A percentile compares a stretch with the other conserved stretches of the same genome.
Conservation (phyloP, 53 echinoderm and acorn worm genomes). For the Hippasteria phrygiana region DNA sequence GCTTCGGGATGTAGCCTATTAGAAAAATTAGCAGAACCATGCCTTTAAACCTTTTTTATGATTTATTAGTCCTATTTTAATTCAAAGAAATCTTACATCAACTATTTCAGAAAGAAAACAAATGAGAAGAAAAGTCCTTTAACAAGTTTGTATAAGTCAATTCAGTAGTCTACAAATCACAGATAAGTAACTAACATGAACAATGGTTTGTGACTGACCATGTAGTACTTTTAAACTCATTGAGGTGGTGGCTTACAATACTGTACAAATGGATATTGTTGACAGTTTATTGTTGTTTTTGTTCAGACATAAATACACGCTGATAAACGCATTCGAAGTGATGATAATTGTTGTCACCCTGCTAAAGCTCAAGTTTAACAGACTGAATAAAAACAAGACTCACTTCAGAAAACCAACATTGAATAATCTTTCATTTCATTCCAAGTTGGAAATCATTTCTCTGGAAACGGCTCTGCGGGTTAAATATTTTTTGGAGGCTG, state of each 20-base stretch:
- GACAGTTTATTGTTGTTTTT: slow-evolving; percentile 60
- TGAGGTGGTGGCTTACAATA: slow-evolving; percentile 40
- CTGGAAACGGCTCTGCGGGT: too few relatives aligned
- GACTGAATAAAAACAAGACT: slow-evolving; percentile 23
- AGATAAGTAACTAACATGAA: slow-evolving; percentile 47
- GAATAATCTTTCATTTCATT: background rate
- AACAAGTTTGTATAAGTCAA: slow-evolving; percentile 36
- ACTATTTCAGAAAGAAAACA: background rate
- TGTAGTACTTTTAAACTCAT: slow-evolving; percentile 43
- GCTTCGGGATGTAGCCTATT: too few relatives aligned
- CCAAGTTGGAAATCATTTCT: background rate
- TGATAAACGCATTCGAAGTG: slow-evolving; percentile 32
- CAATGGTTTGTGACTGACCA: slow-evolving; percentile 23
- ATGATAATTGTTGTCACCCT: slow-evolving; percentile 1
- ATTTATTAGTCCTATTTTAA: background rate
- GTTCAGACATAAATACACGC: slow-evolving; percentile 52
- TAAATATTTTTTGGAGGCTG: too few relatives aligned
- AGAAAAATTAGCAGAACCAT: too few relatives aligned
- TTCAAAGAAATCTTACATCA: background rate
- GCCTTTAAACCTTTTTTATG: too few relatives aligned
- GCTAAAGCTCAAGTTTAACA: slow-evolving; percentile 28
- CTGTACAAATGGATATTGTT: slow-evolving; percentile 67
- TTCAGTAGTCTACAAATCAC: slow-evolving; percentile 51
- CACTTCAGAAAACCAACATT: background rate
- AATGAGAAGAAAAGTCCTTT: background rate